Percentiles rank a stretch among this genome's conserved stretches.
phyloP scores from a whole-genome alignment of 2,113 vertebrate genomes.

The Nasalis larvatus region DNA sequence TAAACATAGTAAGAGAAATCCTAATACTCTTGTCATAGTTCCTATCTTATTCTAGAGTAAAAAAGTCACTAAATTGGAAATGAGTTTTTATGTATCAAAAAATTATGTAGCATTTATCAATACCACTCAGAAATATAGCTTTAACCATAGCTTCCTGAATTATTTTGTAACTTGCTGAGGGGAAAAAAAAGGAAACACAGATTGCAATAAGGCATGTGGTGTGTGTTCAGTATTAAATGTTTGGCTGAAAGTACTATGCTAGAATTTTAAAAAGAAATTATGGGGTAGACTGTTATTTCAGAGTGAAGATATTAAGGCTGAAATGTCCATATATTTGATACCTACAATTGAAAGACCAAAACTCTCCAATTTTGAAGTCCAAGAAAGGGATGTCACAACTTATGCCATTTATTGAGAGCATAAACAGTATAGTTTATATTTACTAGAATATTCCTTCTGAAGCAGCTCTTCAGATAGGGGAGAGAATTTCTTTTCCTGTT shows the following conservation, averaged over 20 bases:
- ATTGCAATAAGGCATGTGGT: slow-evolving; percentile 63
- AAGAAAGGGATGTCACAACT: neutral
- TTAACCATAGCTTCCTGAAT: slow-evolving; percentile 42
- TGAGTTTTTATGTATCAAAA: neutral
- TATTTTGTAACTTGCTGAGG: neutral
- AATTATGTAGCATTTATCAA: slow-evolving; percentile 13
- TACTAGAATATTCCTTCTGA: slow-evolving; percentile 62
- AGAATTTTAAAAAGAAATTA: slow-evolving; percentile 32
- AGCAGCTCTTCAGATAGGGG: slow-evolving; percentile 43
- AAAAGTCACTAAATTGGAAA: slow-evolving; percentile 50
- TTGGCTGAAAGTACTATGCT: slow-evolving; percentile 66
- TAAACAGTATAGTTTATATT: slow-evolving; percentile 49
- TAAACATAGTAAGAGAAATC: slow-evolving; percentile 50
- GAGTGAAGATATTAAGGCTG: neutral
- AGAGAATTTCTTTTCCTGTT: slow-evolving; percentile 50
- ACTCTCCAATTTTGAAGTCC: neutral
- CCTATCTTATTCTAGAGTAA: neutral
- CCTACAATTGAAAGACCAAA: neutral
- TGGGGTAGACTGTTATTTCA: slow-evolving; percentile 48
- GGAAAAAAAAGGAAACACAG: slow-evolving; percentile 30
- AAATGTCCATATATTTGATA: neutral
- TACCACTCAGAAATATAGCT: slow-evolving; percentile 38
- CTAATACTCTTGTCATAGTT: slow-evolving; percentile 14
- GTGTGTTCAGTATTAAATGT: slow-evolving; percentile 58
- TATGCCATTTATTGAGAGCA: neutral